phyloP scores from a whole-genome alignment of 2,797 vertebrate species.

The Xenops minutus region DNA sequence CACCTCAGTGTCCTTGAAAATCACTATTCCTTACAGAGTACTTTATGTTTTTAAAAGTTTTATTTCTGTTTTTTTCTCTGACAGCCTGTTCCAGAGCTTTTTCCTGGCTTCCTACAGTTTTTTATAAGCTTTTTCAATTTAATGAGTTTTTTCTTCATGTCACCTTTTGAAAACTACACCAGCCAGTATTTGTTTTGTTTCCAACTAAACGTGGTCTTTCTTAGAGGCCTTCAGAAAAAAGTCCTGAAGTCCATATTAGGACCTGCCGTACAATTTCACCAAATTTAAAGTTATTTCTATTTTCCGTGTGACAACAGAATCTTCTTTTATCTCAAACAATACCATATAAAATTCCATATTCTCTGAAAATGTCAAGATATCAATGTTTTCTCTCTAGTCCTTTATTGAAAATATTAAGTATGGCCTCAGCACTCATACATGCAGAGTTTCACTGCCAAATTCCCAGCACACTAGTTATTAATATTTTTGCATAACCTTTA shows the following conservation, averaged over 20 bases:
- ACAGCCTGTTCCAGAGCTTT: background rate
- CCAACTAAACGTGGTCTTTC: background rate
- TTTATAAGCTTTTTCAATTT: background rate
- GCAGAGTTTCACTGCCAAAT: background rate
- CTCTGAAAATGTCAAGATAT: background rate
- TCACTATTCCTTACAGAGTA: background rate
- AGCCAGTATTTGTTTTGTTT: background rate
- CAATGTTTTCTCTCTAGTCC: background rate
- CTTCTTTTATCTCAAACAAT: background rate
- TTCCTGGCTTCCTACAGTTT: fast-evolving
- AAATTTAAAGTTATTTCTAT: background rate
- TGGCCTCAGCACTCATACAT: background rate
- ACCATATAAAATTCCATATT: background rate
- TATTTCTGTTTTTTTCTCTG: background rate
- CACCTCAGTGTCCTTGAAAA: background rate
- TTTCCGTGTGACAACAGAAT: background rate
- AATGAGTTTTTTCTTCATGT: background rate
- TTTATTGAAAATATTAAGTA: background rate
- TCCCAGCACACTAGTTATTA: background rate
- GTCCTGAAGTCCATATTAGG: background rate
- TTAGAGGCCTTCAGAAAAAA: background rate
- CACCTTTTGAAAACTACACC: background rate
- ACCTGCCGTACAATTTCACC: background rate
- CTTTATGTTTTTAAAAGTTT: background rate
- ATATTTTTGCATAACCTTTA: background rate